Evolutionary conservation across 2,113 vertebrate species (phyloP).

Genomic region (Engystomops pustulosus): DNA sequence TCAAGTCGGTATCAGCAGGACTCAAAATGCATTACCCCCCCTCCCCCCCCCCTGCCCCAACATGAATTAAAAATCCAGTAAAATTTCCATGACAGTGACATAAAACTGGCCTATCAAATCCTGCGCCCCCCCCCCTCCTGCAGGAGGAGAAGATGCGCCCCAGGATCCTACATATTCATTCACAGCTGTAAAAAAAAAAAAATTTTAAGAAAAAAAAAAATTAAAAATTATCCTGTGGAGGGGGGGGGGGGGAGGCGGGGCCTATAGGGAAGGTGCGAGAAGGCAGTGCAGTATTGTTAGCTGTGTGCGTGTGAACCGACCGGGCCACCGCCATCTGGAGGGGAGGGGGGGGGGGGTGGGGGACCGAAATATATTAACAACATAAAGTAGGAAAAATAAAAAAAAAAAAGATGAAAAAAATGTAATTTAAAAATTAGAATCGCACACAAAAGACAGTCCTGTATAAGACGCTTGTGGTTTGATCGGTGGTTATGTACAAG

Average conservation of each 20-base stretch:
- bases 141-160: background rate
- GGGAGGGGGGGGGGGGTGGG: background rate
- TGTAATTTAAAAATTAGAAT: background rate
- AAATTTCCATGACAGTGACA: slow-evolving; percentile 1
- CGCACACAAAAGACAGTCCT: background rate
- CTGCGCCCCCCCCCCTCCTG: background rate
- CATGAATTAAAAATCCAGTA: slow-evolving; percentile 13
- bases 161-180: background rate
- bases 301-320: background rate
- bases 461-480: background rate
- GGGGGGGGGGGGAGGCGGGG: no score
- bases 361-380: background rate
- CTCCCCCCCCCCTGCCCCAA: background rate
- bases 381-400: background rate
- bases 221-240: background rate
- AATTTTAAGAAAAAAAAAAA: no score
- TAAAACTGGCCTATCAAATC: background rate
- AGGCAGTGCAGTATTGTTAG: slow-evolving; percentile 32
- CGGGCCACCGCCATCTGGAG: background rate
- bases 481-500: background rate
- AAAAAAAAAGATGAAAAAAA: background rate
- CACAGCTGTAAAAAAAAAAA: background rate
- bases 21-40: background rate
- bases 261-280: slow-evolving; percentile 14
- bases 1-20: slow-evolving; percentile 21